Base-by-base conservation (phyloP, 2,113 vertebrate genomes). In the Pipa parva region DNA sequence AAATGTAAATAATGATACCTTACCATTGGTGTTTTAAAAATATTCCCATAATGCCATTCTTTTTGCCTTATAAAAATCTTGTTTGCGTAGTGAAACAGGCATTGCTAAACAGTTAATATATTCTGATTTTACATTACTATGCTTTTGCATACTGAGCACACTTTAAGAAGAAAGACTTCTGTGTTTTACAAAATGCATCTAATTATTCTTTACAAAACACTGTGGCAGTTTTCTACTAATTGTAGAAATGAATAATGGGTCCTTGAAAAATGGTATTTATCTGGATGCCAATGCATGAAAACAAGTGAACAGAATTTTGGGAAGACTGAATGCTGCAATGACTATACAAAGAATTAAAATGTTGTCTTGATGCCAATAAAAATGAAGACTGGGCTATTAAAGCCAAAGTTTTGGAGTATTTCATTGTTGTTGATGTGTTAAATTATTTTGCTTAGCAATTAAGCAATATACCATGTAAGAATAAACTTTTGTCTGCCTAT, bases 191-290 rank as follows among this genome's bases (percentile, higher is more conserved):
- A 68, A 67, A 59, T 59, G 21, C 18, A 39, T 39, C 17, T 59
- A 51, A 68, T 68, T 59, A 59, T 59, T 68, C 55, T 68, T 28
- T 25, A 8, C 29, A 59, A 68, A 51, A 57, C 33, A 24, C 39
- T 25, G 21, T 67, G 54, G 46, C 63, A 58, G 29, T 33, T 39
- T 68, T 37, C 21, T 24, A 22, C 65, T 68, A 68, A 68, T 59
- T 59, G 56, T 59, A 50, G 56, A 68, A 21, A 59, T 59, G 46
- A 59, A 28, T 65, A 48, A 65, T 59, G 56, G 13, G 26, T 68
- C 39, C 46, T 37, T 51, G 56, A 59, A 67, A 22, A 26, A 8
- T 51, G 28, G 29, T 51, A 59, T 67, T 59, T 68, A 51, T 59
- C 22, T 27, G n/a, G 7, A 42, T 50, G 54, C 42, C 42, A 59